A percentile compares a stretch with the other conserved stretches of the same genome.
Evolutionary conservation across 37 sponge, comb jelly and placozoan species (phyloP).

Genomic region (Halichondria panicea): DNA sequence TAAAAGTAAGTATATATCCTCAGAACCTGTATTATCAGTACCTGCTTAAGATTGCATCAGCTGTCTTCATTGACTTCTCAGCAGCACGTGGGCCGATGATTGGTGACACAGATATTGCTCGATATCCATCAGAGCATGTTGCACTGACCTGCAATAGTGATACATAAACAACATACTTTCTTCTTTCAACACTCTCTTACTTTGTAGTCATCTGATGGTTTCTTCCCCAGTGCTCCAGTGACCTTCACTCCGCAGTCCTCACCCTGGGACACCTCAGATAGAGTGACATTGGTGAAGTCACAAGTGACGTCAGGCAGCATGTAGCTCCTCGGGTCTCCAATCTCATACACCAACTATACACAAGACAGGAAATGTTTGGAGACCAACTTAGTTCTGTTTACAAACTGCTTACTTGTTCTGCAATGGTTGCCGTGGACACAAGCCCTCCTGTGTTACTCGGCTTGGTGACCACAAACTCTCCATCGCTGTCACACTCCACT

Average conservation of each 20-base stretch:
- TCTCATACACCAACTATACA: constrained; percentile 93
- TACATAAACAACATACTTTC: background rate
- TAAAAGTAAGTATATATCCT: background rate
- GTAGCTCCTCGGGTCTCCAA: constrained; percentile 89
- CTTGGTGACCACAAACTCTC: constrained; percentile 80
- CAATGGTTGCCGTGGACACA: constrained; percentile 80
- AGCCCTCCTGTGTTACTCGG: constrained; percentile 87
- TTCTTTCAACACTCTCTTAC: constrained; percentile 16
- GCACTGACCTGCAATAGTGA: constrained; percentile 73
- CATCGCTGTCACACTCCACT: constrained; percentile 82
- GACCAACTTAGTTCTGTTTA: background rate
- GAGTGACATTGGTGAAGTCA: constrained; percentile 85
- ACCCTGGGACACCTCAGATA: constrained; percentile 44
- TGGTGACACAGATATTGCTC: constrained; percentile 71
- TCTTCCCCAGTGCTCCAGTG: constrained; percentile 75
- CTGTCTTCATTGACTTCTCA: constrained; percentile 78
- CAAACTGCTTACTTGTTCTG: constrained; percentile 79
- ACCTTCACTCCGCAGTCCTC: constrained; percentile 69
- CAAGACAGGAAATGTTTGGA: background rate
- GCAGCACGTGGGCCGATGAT: constrained; percentile 81
- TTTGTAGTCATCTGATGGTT: constrained; percentile 77
- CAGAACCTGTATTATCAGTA: background rate
- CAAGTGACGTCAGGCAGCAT: constrained; percentile 96
- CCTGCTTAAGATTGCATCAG: constrained; percentile 77
- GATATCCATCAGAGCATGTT: constrained; percentile 86